Evolutionary conservation across 1,140 invertebrate genomes (phyloP).

Genomic region (Drosophila parabipectinata): DNA sequence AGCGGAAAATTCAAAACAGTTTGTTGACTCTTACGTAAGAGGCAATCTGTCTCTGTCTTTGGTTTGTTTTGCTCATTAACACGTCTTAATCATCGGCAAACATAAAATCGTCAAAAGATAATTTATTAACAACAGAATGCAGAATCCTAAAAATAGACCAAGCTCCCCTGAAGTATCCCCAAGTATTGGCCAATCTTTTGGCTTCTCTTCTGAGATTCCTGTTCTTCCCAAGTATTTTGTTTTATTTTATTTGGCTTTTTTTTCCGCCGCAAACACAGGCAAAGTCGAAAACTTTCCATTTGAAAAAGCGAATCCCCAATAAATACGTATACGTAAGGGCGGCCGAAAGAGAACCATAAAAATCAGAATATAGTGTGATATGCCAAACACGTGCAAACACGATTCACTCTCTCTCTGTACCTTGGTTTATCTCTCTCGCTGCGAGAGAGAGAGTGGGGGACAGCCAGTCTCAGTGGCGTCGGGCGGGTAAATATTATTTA

Average conservation of each 20-base stretch:
- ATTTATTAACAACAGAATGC: slow-evolving; percentile 68
- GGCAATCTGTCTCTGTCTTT: slow-evolving; percentile 4
- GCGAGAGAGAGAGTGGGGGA: slow-evolving; percentile 14
- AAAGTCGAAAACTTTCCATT: slow-evolving; percentile 66
- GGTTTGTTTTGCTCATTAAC: slow-evolving; percentile 43
- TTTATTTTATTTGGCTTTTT: neutral
- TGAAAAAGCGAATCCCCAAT: slow-evolving; percentile 47
- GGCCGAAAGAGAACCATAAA: slow-evolving; percentile 39
- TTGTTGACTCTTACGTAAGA: slow-evolving; percentile 77
- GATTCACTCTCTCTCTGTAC: slow-evolving; percentile 14
- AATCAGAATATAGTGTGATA: slow-evolving; percentile 43
- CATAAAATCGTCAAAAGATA: slow-evolving; percentile 42
- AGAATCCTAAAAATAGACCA: slow-evolving; percentile 29
- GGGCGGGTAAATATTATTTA: slow-evolving; percentile 47
- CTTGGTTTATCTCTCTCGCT: neutral
- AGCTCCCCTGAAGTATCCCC: slow-evolving; percentile 8
- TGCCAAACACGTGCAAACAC: slow-evolving; percentile 36
- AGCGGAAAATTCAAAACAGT: slow-evolving; percentile 54
- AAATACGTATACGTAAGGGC: slow-evolving; percentile 21
- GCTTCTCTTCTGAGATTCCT: neutral
- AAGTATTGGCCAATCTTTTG: slow-evolving; percentile 4
- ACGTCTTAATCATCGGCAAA: slow-evolving; percentile 37
- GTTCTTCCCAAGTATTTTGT: neutral
- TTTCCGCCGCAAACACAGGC: neutral
- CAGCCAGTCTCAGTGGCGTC: slow-evolving; percentile 31